A percentile compares a stretch with the other conserved stretches of the same genome.
Conservation (phyloP, 2,797 vertebrate species). For the Tragopan temminckii region DNA sequence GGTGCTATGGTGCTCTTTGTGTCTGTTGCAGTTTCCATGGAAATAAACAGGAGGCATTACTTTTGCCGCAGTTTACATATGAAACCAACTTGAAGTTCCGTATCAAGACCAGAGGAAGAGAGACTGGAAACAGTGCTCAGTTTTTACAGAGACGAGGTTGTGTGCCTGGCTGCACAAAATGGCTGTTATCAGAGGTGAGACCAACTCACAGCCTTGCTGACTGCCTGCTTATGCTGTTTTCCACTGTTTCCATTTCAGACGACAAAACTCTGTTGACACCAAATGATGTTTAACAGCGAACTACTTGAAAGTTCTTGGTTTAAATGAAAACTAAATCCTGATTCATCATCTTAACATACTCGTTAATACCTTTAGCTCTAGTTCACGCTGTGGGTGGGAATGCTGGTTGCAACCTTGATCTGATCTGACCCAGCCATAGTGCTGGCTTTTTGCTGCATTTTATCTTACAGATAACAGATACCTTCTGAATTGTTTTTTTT, state of each 20-base stretch:
- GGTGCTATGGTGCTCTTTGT: too few relatives aligned
- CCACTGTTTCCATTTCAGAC: background rate
- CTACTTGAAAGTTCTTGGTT: background rate
- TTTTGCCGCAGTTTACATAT: background rate
- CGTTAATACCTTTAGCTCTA: background rate
- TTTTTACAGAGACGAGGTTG: background rate
- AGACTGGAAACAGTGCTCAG: background rate
- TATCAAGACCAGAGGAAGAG: fast-evolving
- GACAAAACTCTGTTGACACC: background rate
- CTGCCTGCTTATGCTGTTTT: background rate
- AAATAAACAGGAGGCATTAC: too few relatives aligned
- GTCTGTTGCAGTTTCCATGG: too few relatives aligned
- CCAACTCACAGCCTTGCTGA: fast-evolving
- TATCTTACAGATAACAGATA: constrained; percentile 38
- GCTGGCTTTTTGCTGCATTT: constrained; percentile 6
- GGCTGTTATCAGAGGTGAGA: background rate
- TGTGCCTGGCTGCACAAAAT: background rate
- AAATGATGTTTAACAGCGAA: background rate
- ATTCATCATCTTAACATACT: background rate
- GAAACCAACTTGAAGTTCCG: background rate
- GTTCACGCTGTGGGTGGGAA: fast-evolving
- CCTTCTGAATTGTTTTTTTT: background rate
- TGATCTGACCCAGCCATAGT: constrained; percentile 5
- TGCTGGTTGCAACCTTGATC: background rate
- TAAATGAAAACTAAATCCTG: constrained; percentile 8